Evolutionary conservation across 2,888 invertebrate genomes (phyloP).

Genomic region (Rhagonycha lutea): DNA sequence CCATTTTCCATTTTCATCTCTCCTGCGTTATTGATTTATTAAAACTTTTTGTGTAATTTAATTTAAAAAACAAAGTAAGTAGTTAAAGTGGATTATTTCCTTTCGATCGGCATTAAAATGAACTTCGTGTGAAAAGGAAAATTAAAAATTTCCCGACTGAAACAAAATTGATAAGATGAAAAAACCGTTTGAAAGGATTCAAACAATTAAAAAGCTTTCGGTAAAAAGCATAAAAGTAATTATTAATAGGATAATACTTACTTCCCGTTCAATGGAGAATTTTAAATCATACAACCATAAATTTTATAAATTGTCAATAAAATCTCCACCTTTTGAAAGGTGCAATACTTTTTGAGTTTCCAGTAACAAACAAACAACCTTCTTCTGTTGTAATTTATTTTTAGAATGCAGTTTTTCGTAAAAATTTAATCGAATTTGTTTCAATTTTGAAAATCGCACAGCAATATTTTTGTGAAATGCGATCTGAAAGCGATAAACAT

Average conservation of each 20-base stretch:
- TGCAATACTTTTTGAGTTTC: not conserved
- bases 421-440: not conserved
- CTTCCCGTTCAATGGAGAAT: not conserved
- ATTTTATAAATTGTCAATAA: not conserved
- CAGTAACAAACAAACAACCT: no score
- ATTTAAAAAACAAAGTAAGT: not conserved
- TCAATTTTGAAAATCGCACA: not conserved
- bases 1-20: no score
- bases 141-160: not conserved
- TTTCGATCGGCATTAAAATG: not conserved
- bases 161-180: not conserved
- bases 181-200: not conserved
- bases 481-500: not conserved
- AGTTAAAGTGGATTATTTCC: not conserved
- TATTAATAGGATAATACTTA: not conserved
- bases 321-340: no score
- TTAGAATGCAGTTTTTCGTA: no score
- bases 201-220: not conserved
- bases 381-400: no score
- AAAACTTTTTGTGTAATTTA: not conserved
- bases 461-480: not conserved
- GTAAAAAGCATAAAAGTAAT: not conserved
- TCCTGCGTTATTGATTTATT: not conserved
- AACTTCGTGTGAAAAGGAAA: not conserved
- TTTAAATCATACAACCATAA: not conserved